Evolutionary conservation across 2,888 invertebrate genomes (phyloP).

Genomic region (Apamea sordens): DNA sequence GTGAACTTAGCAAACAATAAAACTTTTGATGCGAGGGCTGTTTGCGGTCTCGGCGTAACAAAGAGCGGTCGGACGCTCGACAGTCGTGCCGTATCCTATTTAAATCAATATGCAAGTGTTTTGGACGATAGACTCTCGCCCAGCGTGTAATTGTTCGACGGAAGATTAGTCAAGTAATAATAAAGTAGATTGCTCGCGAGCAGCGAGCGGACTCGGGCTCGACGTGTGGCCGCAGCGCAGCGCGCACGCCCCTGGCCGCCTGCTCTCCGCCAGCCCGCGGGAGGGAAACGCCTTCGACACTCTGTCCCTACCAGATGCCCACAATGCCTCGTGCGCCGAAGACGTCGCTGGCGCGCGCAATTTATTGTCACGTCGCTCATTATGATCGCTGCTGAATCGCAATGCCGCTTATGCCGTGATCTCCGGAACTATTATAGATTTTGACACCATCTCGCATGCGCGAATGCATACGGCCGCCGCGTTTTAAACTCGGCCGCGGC

Average conservation of each 20-base stretch:
- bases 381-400: slow-evolving; percentile 78
- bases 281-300: slow-evolving; percentile 87
- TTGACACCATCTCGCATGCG: slow-evolving; percentile 90
- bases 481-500: slow-evolving; percentile 88
- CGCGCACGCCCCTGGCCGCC: slow-evolving; percentile 86
- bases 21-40: slow-evolving; percentile 77
- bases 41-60: slow-evolving; percentile 76
- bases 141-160: slow-evolving; percentile 80
- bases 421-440: slow-evolving; percentile 89
- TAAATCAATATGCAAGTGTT: slow-evolving; percentile 75
- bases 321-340: slow-evolving; percentile 78
- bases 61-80: slow-evolving; percentile 69
- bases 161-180: slow-evolving; percentile 84
- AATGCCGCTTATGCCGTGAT: slow-evolving; percentile 82
- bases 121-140: slow-evolving; percentile 75
- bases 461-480: slow-evolving; percentile 89
- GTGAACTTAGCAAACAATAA: slow-evolving; percentile 77
- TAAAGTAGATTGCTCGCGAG: slow-evolving; percentile 84
- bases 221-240: slow-evolving; percentile 82
- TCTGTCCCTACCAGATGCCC: slow-evolving; percentile 79
- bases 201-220: slow-evolving; percentile 68
- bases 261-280: slow-evolving; percentile 82
- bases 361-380: slow-evolving; percentile 75
- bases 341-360: slow-evolving; percentile 80
- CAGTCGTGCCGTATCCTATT: slow-evolving; percentile 69